Percentiles rank a stretch among this genome's conserved stretches.
These are phyloP conservation scores for Clistopyga incitator DNA, from an alignment of 2,888 invertebrate genomes.

Conservation along the genomic window DNA sequence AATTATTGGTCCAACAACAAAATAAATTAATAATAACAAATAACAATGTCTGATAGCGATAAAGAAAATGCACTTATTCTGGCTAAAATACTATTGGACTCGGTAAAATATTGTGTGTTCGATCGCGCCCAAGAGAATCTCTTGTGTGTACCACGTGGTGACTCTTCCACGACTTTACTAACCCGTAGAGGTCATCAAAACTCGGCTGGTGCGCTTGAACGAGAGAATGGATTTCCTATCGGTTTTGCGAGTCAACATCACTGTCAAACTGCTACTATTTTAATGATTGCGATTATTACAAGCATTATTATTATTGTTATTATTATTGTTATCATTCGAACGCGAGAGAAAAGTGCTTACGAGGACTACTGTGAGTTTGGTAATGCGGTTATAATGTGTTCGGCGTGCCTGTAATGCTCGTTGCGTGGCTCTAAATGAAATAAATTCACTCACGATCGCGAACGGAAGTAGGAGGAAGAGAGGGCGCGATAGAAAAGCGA, in stretches of 20 bases:
- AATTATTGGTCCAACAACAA: too few relatives aligned
- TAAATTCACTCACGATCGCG: conserved; percentile 33
- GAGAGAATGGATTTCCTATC: not conserved
- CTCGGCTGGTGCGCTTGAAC: too few relatives aligned
- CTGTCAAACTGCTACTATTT: not conserved
- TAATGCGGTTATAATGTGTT: conserved; percentile 13
- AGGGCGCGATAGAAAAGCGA: not conserved
- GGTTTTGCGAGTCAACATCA: not conserved
- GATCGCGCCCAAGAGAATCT: too few relatives aligned
- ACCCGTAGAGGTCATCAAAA: too few relatives aligned
- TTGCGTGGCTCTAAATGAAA: conserved; percentile 58
- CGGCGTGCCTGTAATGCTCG: conserved; percentile 29
- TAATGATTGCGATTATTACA: not conserved
- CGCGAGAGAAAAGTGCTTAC: not conserved
- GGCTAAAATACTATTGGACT: too few relatives aligned
- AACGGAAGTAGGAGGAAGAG: conserved; percentile 1
- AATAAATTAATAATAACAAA: too few relatives aligned
- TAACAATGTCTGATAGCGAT: too few relatives aligned
- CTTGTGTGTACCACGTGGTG: too few relatives aligned
- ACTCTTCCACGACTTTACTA: too few relatives aligned
- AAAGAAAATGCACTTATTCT: too few relatives aligned
- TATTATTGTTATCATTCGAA: not conserved
- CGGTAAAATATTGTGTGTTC: too few relatives aligned
- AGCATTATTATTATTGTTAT: not conserved
- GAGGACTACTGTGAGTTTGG: not conserved